Conservation (phyloP, 1,140 invertebrate species). For the Leguminivora glycinivorella region DNA sequence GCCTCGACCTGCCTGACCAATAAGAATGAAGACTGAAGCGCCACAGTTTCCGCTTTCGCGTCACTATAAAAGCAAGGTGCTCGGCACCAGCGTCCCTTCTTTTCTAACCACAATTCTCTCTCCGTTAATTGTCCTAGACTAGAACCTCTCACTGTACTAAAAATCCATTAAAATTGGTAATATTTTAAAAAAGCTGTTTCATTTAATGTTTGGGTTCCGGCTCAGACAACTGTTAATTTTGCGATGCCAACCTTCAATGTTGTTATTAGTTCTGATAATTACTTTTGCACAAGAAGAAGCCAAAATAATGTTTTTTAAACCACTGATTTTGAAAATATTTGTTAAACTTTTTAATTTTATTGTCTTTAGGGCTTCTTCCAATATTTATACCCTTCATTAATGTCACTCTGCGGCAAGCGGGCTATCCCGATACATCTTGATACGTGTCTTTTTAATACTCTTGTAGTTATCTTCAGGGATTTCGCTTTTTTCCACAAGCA, state of each 20-base stretch:
- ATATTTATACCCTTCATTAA: constrained; percentile 25
- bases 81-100: no score
- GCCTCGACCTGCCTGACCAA: no score
- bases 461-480: background rate
- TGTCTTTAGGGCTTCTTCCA: constrained; percentile 10
- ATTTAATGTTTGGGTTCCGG: no score
- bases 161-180: no score
- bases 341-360: constrained; percentile 28
- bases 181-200: no score
- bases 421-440: constrained; percentile 23
- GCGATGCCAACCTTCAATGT: constrained; percentile 31
- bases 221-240: constrained; percentile 24
- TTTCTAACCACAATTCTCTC: no score
- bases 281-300: constrained; percentile 24
- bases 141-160: no score
- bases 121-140: no score
- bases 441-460: constrained; percentile 4
- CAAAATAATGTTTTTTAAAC: constrained; percentile 27
- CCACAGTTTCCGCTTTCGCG: no score
- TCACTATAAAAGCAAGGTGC: no score
- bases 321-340: constrained; percentile 31
- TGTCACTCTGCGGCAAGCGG: constrained; percentile 11
- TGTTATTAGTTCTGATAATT: constrained; percentile 31
- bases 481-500: constrained; percentile 18
- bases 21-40: no score